These are phyloP conservation scores for Maccullochella peelii DNA, from an alignment of 2,113 vertebrate species.

Conservation along the genomic window DNA sequence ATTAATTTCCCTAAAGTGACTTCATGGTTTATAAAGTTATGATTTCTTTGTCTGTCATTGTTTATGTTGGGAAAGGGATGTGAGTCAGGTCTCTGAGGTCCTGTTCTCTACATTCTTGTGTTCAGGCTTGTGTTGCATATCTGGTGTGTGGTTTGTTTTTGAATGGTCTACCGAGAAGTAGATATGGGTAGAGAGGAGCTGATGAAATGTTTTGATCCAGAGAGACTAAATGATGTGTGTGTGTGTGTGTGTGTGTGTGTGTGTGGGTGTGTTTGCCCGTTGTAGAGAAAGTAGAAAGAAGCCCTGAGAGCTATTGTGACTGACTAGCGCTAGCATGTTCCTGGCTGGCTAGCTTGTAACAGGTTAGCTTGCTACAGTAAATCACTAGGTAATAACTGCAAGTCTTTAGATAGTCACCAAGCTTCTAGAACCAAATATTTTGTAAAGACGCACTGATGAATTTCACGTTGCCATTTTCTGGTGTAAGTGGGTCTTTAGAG, in stretches of 20 bases:
- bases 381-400: background rate
- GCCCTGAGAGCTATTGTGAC: background rate
- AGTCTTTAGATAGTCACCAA: background rate
- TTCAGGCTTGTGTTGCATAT: conserved; percentile 25
- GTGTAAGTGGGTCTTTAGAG: background rate
- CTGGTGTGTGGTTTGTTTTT: conserved; percentile 27
- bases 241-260: conserved; percentile 2
- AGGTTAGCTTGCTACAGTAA: background rate
- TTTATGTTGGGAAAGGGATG: conserved; percentile 35
- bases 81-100: conserved; percentile 57
- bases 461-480: background rate
- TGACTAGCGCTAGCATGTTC: background rate
- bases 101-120: conserved; percentile 42
- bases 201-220: conserved; percentile 39
- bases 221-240: background rate
- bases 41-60: conserved; percentile 63
- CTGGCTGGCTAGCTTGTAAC: background rate
- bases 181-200: conserved; percentile 17
- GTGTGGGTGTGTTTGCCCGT: background rate
- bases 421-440: background rate
- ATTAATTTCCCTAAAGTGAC: conserved; percentile 78
- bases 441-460: background rate
- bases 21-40: conserved; percentile 69
- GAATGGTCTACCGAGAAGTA: background rate
- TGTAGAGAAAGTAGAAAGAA: background rate